Conservation (phyloP, 2,888 invertebrate species). For the Acrobasis repandana region DNA sequence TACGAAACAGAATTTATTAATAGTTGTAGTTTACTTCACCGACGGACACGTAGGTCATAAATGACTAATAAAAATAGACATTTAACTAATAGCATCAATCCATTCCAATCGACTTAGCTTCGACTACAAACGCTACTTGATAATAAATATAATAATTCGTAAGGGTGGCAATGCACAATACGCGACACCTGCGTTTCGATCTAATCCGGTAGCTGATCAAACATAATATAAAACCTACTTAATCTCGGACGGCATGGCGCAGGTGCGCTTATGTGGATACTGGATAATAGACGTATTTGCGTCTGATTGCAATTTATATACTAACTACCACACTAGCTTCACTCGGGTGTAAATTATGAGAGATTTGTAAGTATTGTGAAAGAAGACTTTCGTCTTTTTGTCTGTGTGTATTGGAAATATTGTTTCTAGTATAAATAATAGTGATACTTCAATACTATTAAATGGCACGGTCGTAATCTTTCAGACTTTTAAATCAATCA, state of each 20-base stretch:
- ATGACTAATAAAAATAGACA: neutral
- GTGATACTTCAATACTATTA: too few relatives aligned
- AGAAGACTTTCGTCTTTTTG: too few relatives aligned
- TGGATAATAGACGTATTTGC: slow-evolving; percentile 1
- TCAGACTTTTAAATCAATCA: too few relatives aligned
- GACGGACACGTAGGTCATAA: neutral
- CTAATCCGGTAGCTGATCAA: slow-evolving; percentile 17
- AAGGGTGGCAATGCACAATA: slow-evolving; percentile 15
- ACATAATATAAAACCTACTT: slow-evolving; percentile 11
- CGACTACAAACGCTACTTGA: slow-evolving; percentile 13
- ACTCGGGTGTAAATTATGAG: neutral
- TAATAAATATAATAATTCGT: slow-evolving; percentile 12
- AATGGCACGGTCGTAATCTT: too few relatives aligned
- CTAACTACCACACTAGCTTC: neutral
- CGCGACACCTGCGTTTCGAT: slow-evolving; percentile 14
- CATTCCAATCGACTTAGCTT: slow-evolving; percentile 7
- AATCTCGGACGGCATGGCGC: slow-evolving; percentile 20
- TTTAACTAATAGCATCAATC: neutral
- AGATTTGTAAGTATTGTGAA: too few relatives aligned
- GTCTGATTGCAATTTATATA: slow-evolving; percentile 8
- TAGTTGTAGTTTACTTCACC: too few relatives aligned
- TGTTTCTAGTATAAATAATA: too few relatives aligned
- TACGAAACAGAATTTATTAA: too few relatives aligned
- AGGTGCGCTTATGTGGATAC: slow-evolving; percentile 28
- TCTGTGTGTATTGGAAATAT: too few relatives aligned